A percentile compares a stretch with the other conserved stretches of the same genome.
phyloP scores from a whole-genome alignment of 2,888 invertebrate genomes.

The Clivina fossor region DNA sequence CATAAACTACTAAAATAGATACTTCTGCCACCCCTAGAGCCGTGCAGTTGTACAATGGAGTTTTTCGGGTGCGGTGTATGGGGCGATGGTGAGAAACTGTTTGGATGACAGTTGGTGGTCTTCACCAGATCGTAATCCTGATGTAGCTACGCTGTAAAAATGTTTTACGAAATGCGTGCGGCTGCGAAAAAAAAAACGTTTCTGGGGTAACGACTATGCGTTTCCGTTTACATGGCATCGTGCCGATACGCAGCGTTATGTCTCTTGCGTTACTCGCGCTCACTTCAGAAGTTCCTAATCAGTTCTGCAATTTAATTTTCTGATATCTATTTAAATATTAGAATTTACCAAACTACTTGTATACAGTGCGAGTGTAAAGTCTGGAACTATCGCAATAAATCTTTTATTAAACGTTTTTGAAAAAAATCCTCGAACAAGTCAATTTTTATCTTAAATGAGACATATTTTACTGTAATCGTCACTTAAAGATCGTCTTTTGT shows the following conservation, averaged over 20 bases:
- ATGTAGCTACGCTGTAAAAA: slow-evolving; percentile 32
- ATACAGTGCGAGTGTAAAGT: too few species aligned
- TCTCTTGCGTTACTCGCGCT: slow-evolving; percentile 20
- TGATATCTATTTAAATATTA: too few species aligned
- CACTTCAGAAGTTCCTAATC: too few species aligned
- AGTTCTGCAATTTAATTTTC: too few species aligned
- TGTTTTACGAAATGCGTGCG: slow-evolving; percentile 24
- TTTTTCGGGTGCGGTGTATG: neutral
- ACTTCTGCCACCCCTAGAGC: slow-evolving; percentile 48
- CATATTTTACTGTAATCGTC: too few species aligned
- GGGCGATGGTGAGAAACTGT: too few species aligned
- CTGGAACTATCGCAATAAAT: too few species aligned
- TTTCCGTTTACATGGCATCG: slow-evolving; percentile 29
- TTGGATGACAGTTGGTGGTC: slow-evolving; percentile 12
- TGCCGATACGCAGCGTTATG: slow-evolving; percentile 19
- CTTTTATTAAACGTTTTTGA: too few species aligned
- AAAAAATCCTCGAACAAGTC: too few species aligned
- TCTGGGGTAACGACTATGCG: slow-evolving; percentile 31
- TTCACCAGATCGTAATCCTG: slow-evolving; percentile 31
- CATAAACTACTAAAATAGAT: slow-evolving; percentile 54
- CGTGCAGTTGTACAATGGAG: slow-evolving; percentile 5
- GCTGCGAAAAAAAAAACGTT: slow-evolving; percentile 13
- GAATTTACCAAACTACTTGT: too few species aligned
- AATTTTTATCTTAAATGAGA: too few species aligned
- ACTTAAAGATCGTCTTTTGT: too few species aligned